Evolutionary conservation across 2,113 vertebrate genomes (phyloP), one percentile per base, ranked within the genome.

Genomic region (Otolemur garnettii): DNA sequence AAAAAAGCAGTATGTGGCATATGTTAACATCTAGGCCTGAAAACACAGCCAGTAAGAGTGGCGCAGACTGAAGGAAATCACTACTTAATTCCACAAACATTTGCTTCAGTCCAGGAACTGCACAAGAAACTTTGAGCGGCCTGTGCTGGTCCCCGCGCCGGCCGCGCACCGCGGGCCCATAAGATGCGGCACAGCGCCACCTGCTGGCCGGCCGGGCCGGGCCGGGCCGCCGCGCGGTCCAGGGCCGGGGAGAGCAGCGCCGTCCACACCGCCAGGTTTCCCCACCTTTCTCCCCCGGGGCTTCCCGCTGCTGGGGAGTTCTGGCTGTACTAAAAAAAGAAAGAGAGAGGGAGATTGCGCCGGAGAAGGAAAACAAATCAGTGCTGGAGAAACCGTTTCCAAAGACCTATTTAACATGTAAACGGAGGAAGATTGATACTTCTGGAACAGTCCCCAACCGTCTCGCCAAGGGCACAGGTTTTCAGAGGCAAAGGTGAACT

Each of bases 61-160:
- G 98, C 94, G 85, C 97, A 98, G 98, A 98, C 98, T 97, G 97
- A 98, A 99, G 99, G 99, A 99, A 99, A 99, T 99, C 98, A 99
- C 99, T 98, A 98, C 98, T 99, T 99, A 99, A 99, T 99, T 99
- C 98, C 98, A 98, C 99, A 99, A 99, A 99, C 99, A 99, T 99
- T 99, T 99, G 98, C 98, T 98, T 98, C 98, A 98, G 98, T 98
- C 98, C 98, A 98, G 98, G 98, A 99, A 98, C 94, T 90, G 98
- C 98, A 92, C 90, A 64, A 96, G 98, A 96, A 98, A 99, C 97
- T 98, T 98, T 79, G 94, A 98, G 98, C 66, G 89, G 97, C 59
- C 78, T 57, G 69, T 5, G 60, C 50, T 50, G 83, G 14, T 2
- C 92, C 15, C 1, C 15, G 21, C 2, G 96, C 68, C 33, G 24